Base-by-base conservation (phyloP, 2,888 invertebrate genomes). In the Phasia obesa region DNA sequence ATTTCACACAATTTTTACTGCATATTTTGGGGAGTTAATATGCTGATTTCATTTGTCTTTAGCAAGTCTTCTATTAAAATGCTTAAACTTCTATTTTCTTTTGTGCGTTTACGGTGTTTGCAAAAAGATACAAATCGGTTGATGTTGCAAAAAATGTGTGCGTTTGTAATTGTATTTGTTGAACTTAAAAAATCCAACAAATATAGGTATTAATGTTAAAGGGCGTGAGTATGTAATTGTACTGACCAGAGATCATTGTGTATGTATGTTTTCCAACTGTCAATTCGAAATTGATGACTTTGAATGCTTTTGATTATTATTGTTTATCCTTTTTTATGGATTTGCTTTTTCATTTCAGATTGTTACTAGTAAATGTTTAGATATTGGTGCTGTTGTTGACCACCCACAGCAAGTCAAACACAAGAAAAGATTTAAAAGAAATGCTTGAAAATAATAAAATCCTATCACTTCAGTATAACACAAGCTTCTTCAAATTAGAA, bases 201-300 rank as follows among this genome's bases (percentile, higher is more conserved):
- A 71, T 73, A 19, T 57, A 15, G 9, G 53, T 38, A 57, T 49
- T 44, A 51, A 47, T 71, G 38, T 19, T 1, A 9, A 11, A 49
- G 57, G 53, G 47, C 49, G 55, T 65, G 38, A 31, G 42, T 49
- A 15, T 69, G 49, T n/a, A n/a, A 47, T 4, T 17, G 23, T 42
- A n/a, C n/a, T n/a, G n/a, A n/a, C n/a, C n/a, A n/a, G 42, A 42
- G 2, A 42, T n/a, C 42, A 42, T 13, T 42, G n/a, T n/a, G 5
- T 15, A 15, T 70, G 42, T 42, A 3, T 49, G 51, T 51, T 51
- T 64, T 49, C 15, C 38, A 65, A 70, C 69, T 83, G 77, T 77
- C 85, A 85, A 86, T 85, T 80, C 65, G 81, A 85, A 85, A 84
- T 85, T 84, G 85, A 85, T 84, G 85, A 84, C 81, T 85, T 82